Evolutionary conservation across 92 coral and sea anemone species (phyloP), one percentile per base, ranked within the genome.

Genomic region (Epizoanthus rinbou): DNA sequence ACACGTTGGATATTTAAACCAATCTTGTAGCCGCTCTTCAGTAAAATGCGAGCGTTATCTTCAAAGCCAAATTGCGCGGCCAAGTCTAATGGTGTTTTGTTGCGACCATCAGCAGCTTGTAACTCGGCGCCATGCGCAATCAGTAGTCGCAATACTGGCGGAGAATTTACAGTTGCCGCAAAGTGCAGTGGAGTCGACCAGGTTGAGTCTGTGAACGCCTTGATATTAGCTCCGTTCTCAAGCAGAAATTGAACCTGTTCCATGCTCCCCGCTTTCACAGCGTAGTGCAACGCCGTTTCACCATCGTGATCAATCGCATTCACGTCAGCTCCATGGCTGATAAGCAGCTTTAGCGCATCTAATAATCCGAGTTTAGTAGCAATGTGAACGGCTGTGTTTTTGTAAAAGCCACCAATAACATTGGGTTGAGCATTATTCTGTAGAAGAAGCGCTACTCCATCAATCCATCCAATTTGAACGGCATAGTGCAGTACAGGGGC

Each of bases 271-370:
- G 76, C 52, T 62, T 74, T 68, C 6, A 84, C 87, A 0, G 90
- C 90, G 58, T 87, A 83, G 24, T 87, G 90, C 69, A 87, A 52
- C 6, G 83, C 79, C 24, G 79, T 87, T 21, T 84, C 86, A 31
- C 90, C 90, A 3, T 74, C 69, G 18, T 54, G 57, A 50, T 87
- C 90, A 13, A 68, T 81, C 18, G 85, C 76, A 47, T 78, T 78
- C 15, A 78, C 71, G 72, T 78, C 71, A 15, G 82, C 90, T 56
- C 87, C 90, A 68, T 52, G 53, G n/a, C 63, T 47, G 8, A 75
- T 71, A 8, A 87, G 80, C 52, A 82, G 22, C 2, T 83, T 22
- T 11, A 87, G 18, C 13, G 64, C 52, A 4, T 82, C 69, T 43
- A 87, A 28, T 15, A 74, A 70, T 14, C 83, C 76, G 65, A 54